phyloP scores from a whole-genome alignment of 2,888 invertebrate genomes.

The Caenorhabditis sulstoni region DNA sequence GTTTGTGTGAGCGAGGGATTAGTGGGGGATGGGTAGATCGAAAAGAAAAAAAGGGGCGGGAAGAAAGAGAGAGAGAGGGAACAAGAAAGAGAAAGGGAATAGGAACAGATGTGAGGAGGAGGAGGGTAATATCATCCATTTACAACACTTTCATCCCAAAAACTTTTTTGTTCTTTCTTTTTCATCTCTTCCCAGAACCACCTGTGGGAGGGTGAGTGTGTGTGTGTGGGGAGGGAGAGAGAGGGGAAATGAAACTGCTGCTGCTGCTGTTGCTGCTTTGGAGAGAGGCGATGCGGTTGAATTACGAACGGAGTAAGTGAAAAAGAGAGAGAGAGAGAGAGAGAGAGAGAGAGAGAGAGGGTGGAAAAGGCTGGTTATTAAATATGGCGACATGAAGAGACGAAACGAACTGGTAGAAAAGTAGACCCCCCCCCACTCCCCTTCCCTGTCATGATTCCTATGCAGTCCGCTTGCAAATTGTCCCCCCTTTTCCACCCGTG shows the following conservation, averaged over 20 bases:
- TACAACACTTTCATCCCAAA: too few species aligned
- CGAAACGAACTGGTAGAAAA: neutral
- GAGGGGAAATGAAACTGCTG: neutral
- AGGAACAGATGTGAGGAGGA: too few species aligned
- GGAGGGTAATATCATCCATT: too few species aligned
- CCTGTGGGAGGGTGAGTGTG: too few species aligned
- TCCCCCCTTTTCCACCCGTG: neutral
- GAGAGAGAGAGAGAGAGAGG: neutral
- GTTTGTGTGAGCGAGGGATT: too few species aligned
- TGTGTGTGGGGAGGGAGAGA: neutral
- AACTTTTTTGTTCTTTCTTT: too few species aligned
- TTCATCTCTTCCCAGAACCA: too few species aligned
- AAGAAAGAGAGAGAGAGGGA: too few species aligned
- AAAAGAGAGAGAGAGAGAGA: neutral
- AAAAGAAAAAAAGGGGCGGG: too few species aligned
- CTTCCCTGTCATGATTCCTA: neutral
- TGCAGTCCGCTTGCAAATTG: neutral
- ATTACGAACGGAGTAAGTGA: conserved; percentile 10
- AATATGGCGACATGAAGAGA: neutral
- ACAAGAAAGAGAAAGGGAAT: too few species aligned
- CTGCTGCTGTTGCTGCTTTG: neutral
- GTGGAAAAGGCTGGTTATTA: neutral
- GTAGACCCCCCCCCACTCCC: neutral
- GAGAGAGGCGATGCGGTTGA: conserved; percentile 3
- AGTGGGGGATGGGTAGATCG: too few species aligned